phyloP scores from a whole-genome alignment of 1,140 invertebrate genomes.

The Drosophila pandora region DNA sequence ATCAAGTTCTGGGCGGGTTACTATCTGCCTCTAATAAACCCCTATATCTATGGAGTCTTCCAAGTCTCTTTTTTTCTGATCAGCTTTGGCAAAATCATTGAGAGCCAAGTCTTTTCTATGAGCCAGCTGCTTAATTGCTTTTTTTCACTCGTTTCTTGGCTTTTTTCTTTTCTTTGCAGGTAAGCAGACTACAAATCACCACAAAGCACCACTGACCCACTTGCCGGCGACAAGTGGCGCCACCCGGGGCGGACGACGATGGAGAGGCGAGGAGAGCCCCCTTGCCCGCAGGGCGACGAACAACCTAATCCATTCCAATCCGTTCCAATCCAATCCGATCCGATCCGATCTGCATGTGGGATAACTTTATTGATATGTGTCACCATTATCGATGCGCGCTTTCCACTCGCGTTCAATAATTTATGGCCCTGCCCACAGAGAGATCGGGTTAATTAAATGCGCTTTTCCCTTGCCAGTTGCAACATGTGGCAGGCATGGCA shows the following conservation, averaged over 20 bases:
- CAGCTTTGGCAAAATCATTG: constrained; percentile 56
- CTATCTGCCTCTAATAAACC: no score
- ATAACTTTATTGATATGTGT: constrained; percentile 78
- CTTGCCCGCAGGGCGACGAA: constrained; percentile 42
- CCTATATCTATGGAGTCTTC: neutral
- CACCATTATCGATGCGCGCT: constrained; percentile 67
- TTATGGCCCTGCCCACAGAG: constrained; percentile 61
- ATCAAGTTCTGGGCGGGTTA: constrained; percentile 17
- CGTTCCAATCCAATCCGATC: constrained; percentile 19
- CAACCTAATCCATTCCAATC: constrained; percentile 1
- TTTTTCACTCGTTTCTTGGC: constrained; percentile 27
- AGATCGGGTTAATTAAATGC: constrained; percentile 61
- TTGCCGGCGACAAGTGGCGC: constrained; percentile 59
- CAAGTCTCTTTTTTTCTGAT: constrained; percentile 5
- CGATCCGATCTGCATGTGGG: constrained; percentile 49
- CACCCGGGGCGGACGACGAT: constrained; percentile 24
- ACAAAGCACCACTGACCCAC: constrained; percentile 65
- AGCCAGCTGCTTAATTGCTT: constrained; percentile 62
- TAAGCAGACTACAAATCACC: constrained; percentile 40
- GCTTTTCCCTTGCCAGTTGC: constrained; percentile 22
- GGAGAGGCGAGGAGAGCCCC: neutral
- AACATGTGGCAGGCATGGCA: neutral
- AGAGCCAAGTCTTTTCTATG: constrained; percentile 42
- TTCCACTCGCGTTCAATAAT: constrained; percentile 59
- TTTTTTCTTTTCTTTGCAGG: constrained; percentile 57